Percentiles rank a stretch among this genome's conserved stretches.
phyloP scores from a whole-genome alignment of 35 echinoderm and acorn worm species.

The Chiridota heheva region DNA sequence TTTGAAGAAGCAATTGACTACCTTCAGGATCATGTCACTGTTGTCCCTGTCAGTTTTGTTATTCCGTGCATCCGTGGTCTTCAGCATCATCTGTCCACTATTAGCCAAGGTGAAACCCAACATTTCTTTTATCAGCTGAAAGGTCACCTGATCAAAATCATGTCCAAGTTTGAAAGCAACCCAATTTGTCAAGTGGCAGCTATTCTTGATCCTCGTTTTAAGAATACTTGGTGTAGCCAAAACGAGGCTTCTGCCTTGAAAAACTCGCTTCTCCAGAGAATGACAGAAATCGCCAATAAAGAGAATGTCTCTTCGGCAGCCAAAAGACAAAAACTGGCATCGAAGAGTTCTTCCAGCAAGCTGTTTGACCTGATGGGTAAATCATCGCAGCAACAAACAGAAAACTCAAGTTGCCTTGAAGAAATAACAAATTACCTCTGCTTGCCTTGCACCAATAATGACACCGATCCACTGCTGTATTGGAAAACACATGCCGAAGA shows the following conservation, averaged over 20 bases:
- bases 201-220: constrained; percentile 18
- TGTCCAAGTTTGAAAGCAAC: constrained; percentile 16
- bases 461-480: constrained; percentile 7
- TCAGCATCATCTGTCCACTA: constrained; percentile 14
- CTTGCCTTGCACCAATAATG: constrained; percentile 32
- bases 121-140: constrained; percentile 37
- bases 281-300: constrained; percentile 14
- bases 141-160: constrained; percentile 6
- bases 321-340: no score
- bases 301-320: background rate
- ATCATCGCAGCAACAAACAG: constrained; percentile 24
- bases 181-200: constrained; percentile 28
- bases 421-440: constrained; percentile 37
- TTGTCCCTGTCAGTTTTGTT: constrained; percentile 33
- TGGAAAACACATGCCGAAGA: constrained; percentile 25
- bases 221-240: constrained; percentile 16
- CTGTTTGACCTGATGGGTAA: constrained; percentile 46
- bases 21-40: constrained; percentile 15
- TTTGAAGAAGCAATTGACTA: constrained; percentile 52
- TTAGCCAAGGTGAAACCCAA: constrained; percentile 17
- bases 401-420: constrained; percentile 26
- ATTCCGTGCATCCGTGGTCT: constrained; percentile 40
- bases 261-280: background rate
- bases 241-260: background rate
- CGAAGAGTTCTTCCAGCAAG: constrained; percentile 18